Evolutionary conservation across 1,140 invertebrate genomes (phyloP).

Genomic region (Drosophila lacertosa): DNA sequence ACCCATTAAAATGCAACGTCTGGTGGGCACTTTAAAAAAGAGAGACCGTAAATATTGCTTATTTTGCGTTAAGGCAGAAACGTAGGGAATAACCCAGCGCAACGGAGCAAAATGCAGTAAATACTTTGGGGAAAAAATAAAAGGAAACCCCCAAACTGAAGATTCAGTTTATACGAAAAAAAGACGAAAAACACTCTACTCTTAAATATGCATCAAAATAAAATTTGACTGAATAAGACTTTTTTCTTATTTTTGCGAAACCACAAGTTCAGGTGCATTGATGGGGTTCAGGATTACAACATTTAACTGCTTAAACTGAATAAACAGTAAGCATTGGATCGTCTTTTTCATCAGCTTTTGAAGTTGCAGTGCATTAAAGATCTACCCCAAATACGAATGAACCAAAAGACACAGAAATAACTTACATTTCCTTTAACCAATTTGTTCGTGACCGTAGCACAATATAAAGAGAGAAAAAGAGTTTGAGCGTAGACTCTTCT

Average conservation of each 20-base stretch:
- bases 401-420: slow-evolving; percentile 40
- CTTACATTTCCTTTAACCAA: slow-evolving; percentile 67
- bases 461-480: slow-evolving; percentile 8
- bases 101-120: slow-evolving; percentile 31
- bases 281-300: slow-evolving; percentile 58
- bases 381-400: slow-evolving; percentile 7
- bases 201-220: slow-evolving; percentile 28
- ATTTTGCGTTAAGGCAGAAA: slow-evolving; percentile 13
- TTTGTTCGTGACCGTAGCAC: slow-evolving; percentile 45
- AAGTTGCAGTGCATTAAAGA: slow-evolving; percentile 29
- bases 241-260: slow-evolving; percentile 21
- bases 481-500: slow-evolving; percentile 33
- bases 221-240: too few relatives aligned
- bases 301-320: slow-evolving; percentile 35
- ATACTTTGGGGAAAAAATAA: background rate
- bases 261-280: slow-evolving; percentile 57
- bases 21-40: slow-evolving; percentile 39
- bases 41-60: slow-evolving; percentile 44
- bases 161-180: slow-evolving; percentile 2
- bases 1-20: slow-evolving; percentile 62
- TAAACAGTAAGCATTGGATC: slow-evolving; percentile 18
- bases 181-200: slow-evolving; percentile 6
- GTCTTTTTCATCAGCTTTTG: slow-evolving; percentile 4
- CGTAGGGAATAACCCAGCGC: slow-evolving; percentile 26
- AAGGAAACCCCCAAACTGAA: slow-evolving; percentile 12